Evolutionary conservation across 2,888 invertebrate species (phyloP).

Genomic region (Argyresthia goedartella): DNA sequence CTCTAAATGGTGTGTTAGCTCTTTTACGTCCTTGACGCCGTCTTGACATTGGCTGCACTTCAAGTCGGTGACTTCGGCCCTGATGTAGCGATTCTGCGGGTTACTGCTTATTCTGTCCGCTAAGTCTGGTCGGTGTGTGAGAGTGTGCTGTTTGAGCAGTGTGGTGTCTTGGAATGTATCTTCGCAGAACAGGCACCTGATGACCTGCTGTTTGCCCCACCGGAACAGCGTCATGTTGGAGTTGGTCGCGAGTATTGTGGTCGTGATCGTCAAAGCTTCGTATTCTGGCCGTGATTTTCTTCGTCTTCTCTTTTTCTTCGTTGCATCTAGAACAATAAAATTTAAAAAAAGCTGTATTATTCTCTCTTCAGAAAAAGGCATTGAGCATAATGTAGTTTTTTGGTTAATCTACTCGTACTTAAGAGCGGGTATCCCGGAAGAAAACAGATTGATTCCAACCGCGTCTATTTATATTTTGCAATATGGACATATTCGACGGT

Average conservation of each 20-base stretch:
- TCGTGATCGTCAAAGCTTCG: background rate
- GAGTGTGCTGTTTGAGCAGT: slow-evolving; percentile 2
- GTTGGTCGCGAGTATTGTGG: background rate
- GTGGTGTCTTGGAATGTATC: slow-evolving; percentile 1
- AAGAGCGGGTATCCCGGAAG: too few species aligned
- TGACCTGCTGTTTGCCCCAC: slow-evolving; percentile 5
- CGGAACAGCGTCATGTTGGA: slow-evolving; percentile 6
- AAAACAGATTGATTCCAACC: too few species aligned
- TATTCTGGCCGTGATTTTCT: background rate
- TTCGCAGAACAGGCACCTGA: slow-evolving; percentile 8
- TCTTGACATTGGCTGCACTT: slow-evolving; percentile 1
- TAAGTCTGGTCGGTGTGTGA: background rate
- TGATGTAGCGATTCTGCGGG: background rate
- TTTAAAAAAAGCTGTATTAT: background rate
- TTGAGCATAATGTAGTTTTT: too few species aligned
- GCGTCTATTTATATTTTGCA: too few species aligned
- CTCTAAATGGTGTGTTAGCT: background rate
- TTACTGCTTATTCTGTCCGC: background rate
- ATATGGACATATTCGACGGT: too few species aligned
- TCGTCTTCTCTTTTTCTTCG: background rate
- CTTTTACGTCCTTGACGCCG: background rate
- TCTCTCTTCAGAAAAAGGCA: too few species aligned
- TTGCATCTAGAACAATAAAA: background rate
- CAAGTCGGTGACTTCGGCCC: slow-evolving; percentile 6
- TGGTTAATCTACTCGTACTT: too few species aligned